Base-by-base conservation (phyloP, 2,888 invertebrate species). In the Masnerella sp. region DNA sequence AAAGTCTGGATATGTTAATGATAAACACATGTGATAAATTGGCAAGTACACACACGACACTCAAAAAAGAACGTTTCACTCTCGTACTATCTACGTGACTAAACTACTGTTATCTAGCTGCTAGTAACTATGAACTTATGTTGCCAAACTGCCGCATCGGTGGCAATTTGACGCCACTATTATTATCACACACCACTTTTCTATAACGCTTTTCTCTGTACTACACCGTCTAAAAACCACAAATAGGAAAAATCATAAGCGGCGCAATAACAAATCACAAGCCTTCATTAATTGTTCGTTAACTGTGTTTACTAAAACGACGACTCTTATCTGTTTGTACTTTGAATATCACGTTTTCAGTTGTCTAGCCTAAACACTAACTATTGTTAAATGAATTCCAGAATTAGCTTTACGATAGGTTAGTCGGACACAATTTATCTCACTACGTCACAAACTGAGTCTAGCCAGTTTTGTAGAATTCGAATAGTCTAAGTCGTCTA, bases 401-500 rank as follows among this genome's bases (percentile, higher is more conserved):
- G n/a, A 74, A 71, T 78, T 58, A 74, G 74, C 36, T 78, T 84
- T 81, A 85, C 81, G 81, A 67, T 76, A 79, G 76, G 79, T 83
- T 82, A 82, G 78, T 81, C 78, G 79, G 71, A 82, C 59, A 74
- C 43, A 62, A 59, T 69, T 30, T 65, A 51, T 58, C 49, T 58
- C 45, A 68, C 75, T 72, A 73, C 68, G 30, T 80, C 81, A 67
- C 49, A 83, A 82, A 77, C 80, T 82, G 79, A 80, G 76, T 77
- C 82, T 82, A 83, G 80, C 77, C 77, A 79, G 75, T 78, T 80
- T 81, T 77, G 79, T 79, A 81, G 76, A 83, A 77, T 77, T 83
- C 77, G 81, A 83, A 77, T 73, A 81, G 64, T 84, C 84, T 84
- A 82, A 80, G 58, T 80, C 77, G 78, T 81, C 85, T 85, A 85